Percentiles rank a stretch among this genome's conserved stretches.
Evolutionary conservation across 1,140 invertebrate species (phyloP).

Genomic region (Asbolus verrucosus): DNA sequence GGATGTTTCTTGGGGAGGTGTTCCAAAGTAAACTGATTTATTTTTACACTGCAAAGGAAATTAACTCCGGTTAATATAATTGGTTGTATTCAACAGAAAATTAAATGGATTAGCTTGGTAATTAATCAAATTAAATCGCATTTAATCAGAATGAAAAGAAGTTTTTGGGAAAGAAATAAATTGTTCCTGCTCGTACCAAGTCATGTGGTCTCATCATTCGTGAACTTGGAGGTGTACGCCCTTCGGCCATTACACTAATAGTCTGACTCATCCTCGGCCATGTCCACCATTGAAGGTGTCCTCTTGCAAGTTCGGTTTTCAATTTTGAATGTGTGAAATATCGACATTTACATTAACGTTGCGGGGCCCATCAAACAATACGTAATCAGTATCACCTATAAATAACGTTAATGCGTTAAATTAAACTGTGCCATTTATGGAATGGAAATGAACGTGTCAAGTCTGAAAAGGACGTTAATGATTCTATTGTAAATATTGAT

Average conservation of each 20-base stretch:
- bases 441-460: conserved; percentile 37
- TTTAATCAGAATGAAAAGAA: neutral
- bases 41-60: conserved; percentile 22
- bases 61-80: conserved; percentile 7
- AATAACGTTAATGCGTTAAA: conserved; percentile 41
- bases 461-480: conserved; percentile 34
- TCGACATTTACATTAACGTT: too few species aligned
- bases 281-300: neutral
- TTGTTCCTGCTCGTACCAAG: conserved; percentile 4
- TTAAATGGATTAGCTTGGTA: neutral
- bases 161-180: neutral
- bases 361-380: conserved; percentile 8
- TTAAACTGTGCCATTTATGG: conserved; percentile 40
- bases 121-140: conserved; percentile 10
- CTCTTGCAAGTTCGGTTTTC: too few species aligned
- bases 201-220: neutral
- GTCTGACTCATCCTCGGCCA: neutral
- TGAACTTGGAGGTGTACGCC: conserved; percentile 1
- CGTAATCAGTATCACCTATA: conserved; percentile 22
- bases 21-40: conserved; percentile 41
- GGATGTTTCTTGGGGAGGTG: too few species aligned
- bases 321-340: too few species aligned
- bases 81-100: neutral
- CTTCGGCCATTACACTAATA: conserved; percentile 21
- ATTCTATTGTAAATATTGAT: conserved; percentile 41